A percentile compares a stretch with the other conserved stretches of the same genome.
These are phyloP conservation scores for Gymnopithys bicolor DNA, from an alignment of 2,797 vertebrate genomes.

Conservation along the genomic window DNA sequence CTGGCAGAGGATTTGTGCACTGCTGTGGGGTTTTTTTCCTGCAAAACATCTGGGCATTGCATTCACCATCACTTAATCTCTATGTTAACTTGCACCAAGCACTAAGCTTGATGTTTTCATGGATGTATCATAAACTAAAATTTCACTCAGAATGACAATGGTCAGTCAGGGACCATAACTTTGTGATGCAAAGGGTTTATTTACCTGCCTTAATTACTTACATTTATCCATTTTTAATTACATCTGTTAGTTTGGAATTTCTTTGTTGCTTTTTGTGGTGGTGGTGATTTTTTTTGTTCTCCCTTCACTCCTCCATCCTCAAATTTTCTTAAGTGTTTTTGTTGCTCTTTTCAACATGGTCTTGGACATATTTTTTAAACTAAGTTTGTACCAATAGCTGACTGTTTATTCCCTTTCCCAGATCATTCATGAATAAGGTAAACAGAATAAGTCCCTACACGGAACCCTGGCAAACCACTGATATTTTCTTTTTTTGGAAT, in stretches of 20 bases:
- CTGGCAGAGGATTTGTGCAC: background rate
- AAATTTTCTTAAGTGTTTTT: background rate
- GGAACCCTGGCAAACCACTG: background rate
- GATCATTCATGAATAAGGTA: background rate
- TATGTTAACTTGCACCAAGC: background rate
- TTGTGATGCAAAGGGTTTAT: background rate
- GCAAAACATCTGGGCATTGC: background rate
- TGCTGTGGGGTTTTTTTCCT: background rate
- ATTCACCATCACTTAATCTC: background rate
- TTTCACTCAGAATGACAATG: background rate
- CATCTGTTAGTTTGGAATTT: background rate
- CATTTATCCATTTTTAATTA: background rate
- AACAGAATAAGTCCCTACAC: background rate
- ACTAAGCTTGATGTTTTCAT: background rate
- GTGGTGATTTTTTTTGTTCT: rapidly evolving
- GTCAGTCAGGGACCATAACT: background rate
- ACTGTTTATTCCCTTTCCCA: background rate
- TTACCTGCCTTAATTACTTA: background rate
- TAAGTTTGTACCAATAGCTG: background rate
- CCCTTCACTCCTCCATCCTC: background rate
- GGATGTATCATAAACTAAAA: background rate
- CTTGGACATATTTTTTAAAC: background rate
- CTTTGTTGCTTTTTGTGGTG: background rate
- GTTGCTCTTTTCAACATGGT: background rate
- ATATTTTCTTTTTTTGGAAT: background rate